Percentiles rank a stretch among this genome's conserved stretches.
These are phyloP conservation scores for Tragelaphus scriptus DNA, from an alignment of 2,113 vertebrate genomes.

Conservation along the genomic window DNA sequence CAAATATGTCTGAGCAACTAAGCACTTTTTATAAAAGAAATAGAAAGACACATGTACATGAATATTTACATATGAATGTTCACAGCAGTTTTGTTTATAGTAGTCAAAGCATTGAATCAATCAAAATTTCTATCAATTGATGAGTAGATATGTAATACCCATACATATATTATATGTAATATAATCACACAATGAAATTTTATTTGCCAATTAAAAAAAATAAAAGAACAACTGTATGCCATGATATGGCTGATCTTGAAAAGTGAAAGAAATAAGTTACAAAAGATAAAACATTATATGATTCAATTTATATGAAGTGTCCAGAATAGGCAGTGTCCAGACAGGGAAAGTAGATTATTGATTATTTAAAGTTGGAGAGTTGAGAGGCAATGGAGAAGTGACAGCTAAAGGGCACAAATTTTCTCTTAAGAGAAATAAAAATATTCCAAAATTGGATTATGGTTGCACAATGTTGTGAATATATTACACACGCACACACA, in stretches of 20 bases:
- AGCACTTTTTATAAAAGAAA: neutral
- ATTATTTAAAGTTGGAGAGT: neutral
- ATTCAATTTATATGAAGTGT: neutral
- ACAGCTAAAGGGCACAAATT: neutral
- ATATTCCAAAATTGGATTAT: neutral
- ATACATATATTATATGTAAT: neutral
- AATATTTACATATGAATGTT: neutral
- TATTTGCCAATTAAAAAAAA: neutral
- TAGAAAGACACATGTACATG: neutral
- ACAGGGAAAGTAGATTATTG: neutral
- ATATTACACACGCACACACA: too few relatives aligned
- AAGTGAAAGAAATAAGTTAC: neutral
- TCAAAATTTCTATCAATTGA: neutral
- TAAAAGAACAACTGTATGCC: neutral
- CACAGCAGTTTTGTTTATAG: neutral
- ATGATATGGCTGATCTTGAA: neutral
- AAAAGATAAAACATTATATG: neutral
- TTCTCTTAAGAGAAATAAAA: neutral
- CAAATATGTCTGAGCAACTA: neutral
- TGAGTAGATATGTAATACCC: neutral
- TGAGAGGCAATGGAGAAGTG: neutral
- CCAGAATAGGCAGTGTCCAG: neutral
- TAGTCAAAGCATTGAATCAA: neutral
- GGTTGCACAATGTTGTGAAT: neutral
- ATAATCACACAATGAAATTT: neutral